Evolutionary conservation across 1,140 invertebrate genomes (phyloP), one percentile per base, ranked within the genome.

Genomic region (Pachypsylla venusta): DNA sequence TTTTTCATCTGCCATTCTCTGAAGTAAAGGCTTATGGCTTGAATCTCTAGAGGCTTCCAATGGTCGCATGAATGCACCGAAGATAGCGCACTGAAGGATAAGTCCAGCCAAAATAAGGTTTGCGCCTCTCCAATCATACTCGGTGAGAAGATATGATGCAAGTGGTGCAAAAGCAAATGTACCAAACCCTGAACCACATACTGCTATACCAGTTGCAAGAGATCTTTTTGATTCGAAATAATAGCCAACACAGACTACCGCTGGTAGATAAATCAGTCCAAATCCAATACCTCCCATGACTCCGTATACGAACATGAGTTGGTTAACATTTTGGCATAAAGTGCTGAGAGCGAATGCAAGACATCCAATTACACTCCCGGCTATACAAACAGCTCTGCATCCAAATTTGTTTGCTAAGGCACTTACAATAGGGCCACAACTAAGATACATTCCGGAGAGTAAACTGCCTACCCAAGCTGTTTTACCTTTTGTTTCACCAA

Each of bases 151-250:
- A 53, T 81, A 74, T 0, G 81, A 79, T 4, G 88, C 86, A 7
- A 95, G 73, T 0, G 92, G 89, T 0, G 92, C 89, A 67, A 95
- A 93, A 14, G 87, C 80, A 70, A 95, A 93, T 0, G 91, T 93
- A 22, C 92, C 92, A 58, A 90, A 81, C 14, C 92, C 92, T 0
- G 89, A 93, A 14, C 92, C 92, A 66, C 92, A 94, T 2, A 98
- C 93, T 0, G 93, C 91, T 28, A 98, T 93, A 4, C 94, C 94
- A 0, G 93, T 98, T n/a, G 95, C 95, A 59, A 98, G 70, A 1
- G 93, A 96, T 60, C 94, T 77, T 66, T 92, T 92, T 5, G 88
- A 88, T 71, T 98, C 94, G 73, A 98, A 98, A 74, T 98, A 98
- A 73, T 94, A 96, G 27, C 93, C 91, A 16, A 98, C 94, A 53